Base-by-base conservation (phyloP, 2,888 invertebrate genomes). In the Adelognathus sp. region DNA sequence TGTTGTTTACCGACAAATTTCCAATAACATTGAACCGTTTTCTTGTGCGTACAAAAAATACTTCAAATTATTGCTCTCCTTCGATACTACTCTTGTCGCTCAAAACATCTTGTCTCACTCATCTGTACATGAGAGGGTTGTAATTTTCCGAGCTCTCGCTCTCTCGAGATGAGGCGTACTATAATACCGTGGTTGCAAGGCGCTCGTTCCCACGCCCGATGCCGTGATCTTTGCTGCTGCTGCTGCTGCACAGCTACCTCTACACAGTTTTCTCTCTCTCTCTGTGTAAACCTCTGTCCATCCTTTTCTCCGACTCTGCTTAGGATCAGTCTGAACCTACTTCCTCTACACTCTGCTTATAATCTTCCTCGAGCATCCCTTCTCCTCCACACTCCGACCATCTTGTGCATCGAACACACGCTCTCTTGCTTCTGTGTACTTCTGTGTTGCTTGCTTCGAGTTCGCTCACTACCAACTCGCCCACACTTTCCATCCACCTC, bases 151-250 rank as follows among this genome's bases (percentile, higher is more conserved):
- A 63, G 41, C 39, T 63, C 70, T 46, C 44, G 50, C 50, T 46
- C 36, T 18, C 41, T n/a, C 29, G 24, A 71, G 52, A 71, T 71
- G 46, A 39, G 56, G 46, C n/a, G 50, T 71, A 61, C 36, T 58
- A 67, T 79, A 76, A 79, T 79, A 75, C 71, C 50, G 72, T 67
- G 72, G 75, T 67, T 67, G 67, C 67, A 75, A 83, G n/a, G n/a
- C n/a, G 84, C 85, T 88, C 87, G 88, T 90, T 90, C 90, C 89
- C 89, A 89, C 88, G 90, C 84, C 89, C 90, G 89, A 82, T 81
- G 87, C 87, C 88, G 88, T 90, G 90, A 90, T 90, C 90, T 90
- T 89, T 90, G 87, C 86, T 87, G 87, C n/a, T 88, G 86, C 31
- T 83, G 87, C 50, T 84, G 85, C 66, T 81, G 85, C 70, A 83